Evolutionary conservation across 1,140 invertebrate genomes (phyloP).

Genomic region (Acromyrmex echinatior): DNA sequence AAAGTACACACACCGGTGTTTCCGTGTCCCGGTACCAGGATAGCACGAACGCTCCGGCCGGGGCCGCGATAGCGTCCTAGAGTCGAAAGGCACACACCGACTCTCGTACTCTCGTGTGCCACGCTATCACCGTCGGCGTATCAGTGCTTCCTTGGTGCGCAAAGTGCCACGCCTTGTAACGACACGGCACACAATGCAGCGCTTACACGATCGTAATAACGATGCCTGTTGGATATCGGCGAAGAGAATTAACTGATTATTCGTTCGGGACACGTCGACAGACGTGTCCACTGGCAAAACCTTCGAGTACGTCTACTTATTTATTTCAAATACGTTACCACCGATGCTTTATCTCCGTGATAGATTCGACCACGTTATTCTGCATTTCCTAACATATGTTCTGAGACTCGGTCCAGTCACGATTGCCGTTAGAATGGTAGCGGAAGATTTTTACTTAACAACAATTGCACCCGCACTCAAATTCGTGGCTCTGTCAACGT

Average conservation of each 20-base stretch:
- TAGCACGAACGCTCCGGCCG: constrained; percentile 33
- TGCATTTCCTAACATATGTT: constrained; percentile 52
- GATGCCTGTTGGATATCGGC: constrained; percentile 52
- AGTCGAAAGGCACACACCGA: constrained; percentile 65
- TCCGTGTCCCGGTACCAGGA: constrained; percentile 55
- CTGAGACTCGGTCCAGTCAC: constrained; percentile 30
- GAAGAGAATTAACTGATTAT: constrained; percentile 56
- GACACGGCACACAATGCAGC: constrained; percentile 71
- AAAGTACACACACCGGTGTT: constrained; percentile 41
- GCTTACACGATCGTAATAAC: constrained; percentile 55
- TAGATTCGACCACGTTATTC: constrained; percentile 36
- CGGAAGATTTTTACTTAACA: constrained; percentile 20
- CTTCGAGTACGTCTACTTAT: background rate
- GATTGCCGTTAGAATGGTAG: constrained; percentile 8
- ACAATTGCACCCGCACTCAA: background rate
- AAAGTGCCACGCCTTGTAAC: constrained; percentile 76
- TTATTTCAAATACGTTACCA: constrained; percentile 41
- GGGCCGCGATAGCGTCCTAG: constrained; percentile 44
- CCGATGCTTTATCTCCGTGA: constrained; percentile 38
- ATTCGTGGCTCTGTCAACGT: background rate
- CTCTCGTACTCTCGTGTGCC: constrained; percentile 50
- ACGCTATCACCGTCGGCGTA: constrained; percentile 66
- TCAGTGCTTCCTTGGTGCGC: constrained; percentile 68
- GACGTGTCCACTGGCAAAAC: background rate
- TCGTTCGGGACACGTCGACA: constrained; percentile 25